These are phyloP conservation scores for Edolisoma coerulescens DNA, from an alignment of 2,113 vertebrate genomes.

Conservation along the genomic window DNA sequence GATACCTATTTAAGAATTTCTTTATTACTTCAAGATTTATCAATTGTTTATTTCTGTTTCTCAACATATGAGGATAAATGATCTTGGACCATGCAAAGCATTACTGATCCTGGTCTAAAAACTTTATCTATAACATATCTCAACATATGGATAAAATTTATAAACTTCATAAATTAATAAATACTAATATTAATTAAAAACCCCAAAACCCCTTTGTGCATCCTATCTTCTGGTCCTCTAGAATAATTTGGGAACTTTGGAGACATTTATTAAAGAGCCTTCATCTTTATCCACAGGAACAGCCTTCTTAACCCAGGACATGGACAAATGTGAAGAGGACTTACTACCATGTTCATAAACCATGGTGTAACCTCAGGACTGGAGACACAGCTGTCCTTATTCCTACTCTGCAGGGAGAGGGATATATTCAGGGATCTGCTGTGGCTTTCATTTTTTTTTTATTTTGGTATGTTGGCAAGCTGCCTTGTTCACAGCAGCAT, in stretches of 20 bases:
- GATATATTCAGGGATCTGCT: background rate
- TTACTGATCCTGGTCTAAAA: background rate
- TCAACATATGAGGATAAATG: background rate
- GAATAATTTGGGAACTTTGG: background rate
- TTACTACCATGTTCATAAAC: background rate
- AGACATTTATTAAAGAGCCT: background rate
- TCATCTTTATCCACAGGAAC: background rate
- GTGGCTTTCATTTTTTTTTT: accelerated
- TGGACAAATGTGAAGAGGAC: background rate
- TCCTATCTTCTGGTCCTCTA: background rate
- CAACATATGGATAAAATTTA: too few relatives aligned
- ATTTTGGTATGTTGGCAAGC: background rate
- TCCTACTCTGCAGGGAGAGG: background rate
- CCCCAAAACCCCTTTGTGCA: background rate
- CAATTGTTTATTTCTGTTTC: background rate
- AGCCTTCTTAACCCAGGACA: background rate
- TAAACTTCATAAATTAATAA: too few relatives aligned
- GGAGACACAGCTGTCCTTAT: background rate
- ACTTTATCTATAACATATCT: background rate
- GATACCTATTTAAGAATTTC: background rate
- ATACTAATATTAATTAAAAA: background rate
- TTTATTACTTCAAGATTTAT: background rate
- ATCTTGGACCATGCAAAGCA: accelerated
- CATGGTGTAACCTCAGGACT: background rate
- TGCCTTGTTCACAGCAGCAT: background rate